phyloP scores from a whole-genome alignment of 2,113 vertebrate species.

The Antechinus stuartii region DNA sequence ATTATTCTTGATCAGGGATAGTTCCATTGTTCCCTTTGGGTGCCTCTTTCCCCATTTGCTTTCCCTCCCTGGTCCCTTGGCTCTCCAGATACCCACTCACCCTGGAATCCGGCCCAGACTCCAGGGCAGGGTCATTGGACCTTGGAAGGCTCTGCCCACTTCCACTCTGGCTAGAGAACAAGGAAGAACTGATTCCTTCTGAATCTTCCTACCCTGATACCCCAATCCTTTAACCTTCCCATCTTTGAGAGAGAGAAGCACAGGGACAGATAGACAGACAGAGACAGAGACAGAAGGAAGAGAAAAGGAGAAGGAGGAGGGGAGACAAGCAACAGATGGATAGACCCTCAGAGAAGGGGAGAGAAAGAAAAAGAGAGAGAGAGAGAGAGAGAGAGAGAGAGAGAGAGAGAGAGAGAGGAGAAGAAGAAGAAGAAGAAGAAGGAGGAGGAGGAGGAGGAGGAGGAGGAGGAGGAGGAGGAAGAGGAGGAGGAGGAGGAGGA shows the following conservation, averaged over 20 bases:
- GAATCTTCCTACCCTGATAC: not conserved
- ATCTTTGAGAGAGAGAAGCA: not conserved
- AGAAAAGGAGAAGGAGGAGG: no score
- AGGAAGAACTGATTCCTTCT: not conserved
- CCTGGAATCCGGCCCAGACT: not conserved
- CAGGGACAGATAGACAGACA: not conserved
- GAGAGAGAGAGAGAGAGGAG: no score
- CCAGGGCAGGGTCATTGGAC: not conserved
- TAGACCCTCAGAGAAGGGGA: no score
- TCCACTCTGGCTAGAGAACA: not conserved
- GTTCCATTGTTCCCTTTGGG: not conserved
- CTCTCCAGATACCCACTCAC: not conserved
- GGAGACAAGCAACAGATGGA: no score
- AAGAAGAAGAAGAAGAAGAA: no score
- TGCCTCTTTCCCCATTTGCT: not conserved
- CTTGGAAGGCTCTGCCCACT: not conserved
- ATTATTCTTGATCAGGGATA: not conserved
- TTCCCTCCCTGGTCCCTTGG: not conserved
- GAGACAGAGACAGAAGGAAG: not conserved
- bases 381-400: no score
- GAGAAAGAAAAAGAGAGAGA: no score
- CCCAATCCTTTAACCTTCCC: not conserved
- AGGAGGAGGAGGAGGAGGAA: no score
- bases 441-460: no score
- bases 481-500: no score